These are phyloP conservation scores for Porites lobata DNA, from an alignment of 92 coral and sea anemone species.

Conservation along the genomic window DNA sequence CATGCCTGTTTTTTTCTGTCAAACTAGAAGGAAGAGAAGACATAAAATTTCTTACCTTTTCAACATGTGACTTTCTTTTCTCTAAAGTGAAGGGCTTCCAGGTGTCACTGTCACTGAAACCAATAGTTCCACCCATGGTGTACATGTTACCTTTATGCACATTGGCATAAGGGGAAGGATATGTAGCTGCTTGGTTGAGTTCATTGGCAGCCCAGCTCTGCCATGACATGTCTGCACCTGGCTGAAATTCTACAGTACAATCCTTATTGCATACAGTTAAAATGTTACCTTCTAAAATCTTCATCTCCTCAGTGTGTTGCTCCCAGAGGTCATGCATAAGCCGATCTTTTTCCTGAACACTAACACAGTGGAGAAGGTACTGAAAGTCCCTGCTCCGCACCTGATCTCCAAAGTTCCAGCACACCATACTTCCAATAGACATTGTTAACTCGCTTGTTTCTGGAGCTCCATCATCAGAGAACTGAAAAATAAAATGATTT, in stretches of 20 bases:
- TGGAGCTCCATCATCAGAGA: slow-evolving; percentile 69
- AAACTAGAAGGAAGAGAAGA: slow-evolving; percentile 8
- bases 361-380: slow-evolving; percentile 66
- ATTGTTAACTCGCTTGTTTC: slow-evolving; percentile 64
- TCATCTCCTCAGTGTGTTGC: slow-evolving; percentile 68
- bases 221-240: slow-evolving; percentile 52
- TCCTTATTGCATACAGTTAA: slow-evolving; percentile 13
- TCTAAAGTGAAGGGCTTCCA: slow-evolving; percentile 36
- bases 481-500: slow-evolving; percentile 71
- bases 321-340: slow-evolving; percentile 60
- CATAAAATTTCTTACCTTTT: slow-evolving; percentile 28
- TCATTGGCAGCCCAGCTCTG: slow-evolving; percentile 61
- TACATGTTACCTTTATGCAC: slow-evolving; percentile 47
- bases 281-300: no score
- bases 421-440: slow-evolving; percentile 58
- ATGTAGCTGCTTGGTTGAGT: slow-evolving; percentile 49
- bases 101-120: slow-evolving; percentile 17
- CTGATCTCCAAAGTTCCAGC: slow-evolving; percentile 68
- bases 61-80: slow-evolving; percentile 17
- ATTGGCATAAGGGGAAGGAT: slow-evolving; percentile 53
- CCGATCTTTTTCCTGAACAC: slow-evolving; percentile 57
- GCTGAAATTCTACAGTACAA: slow-evolving; percentile 14
- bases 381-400: slow-evolving; percentile 69
- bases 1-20: slow-evolving; percentile 21
- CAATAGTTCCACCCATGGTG: slow-evolving; percentile 56